These are phyloP conservation scores for Drosophila paramelanica DNA, from an alignment of 2,888 invertebrate species.

Conservation along the genomic window DNA sequence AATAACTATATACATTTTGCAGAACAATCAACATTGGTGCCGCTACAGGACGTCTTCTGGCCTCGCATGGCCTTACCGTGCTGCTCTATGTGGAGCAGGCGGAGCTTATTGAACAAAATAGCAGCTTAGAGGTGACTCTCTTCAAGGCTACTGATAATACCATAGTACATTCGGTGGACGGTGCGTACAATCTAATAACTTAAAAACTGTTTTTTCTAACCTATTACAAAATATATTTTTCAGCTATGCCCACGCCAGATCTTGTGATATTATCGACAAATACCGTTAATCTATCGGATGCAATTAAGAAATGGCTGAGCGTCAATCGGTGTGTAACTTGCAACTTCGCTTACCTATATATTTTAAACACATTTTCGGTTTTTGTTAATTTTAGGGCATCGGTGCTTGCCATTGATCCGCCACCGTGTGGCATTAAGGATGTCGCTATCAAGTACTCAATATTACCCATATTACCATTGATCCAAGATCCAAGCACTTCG, in stretches of 20 bases:
- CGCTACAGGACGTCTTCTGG: conserved; percentile 91
- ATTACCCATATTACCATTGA: conserved; percentile 89
- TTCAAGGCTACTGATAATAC: conserved; percentile 89
- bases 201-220: neutral
- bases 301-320: conserved; percentile 89
- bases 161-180: conserved; percentile 86
- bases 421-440: conserved; percentile 88
- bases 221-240: conserved; percentile 12
- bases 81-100: conserved; percentile 87
- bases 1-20: neutral
- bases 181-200: conserved; percentile 55
- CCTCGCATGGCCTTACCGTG: conserved; percentile 92
- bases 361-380: neutral
- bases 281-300: conserved; percentile 84
- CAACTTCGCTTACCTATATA: neutral
- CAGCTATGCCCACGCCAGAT: conserved; percentile 85
- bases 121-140: conserved; percentile 87
- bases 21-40: conserved; percentile 88
- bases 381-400: conserved; percentile 86
- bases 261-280: conserved; percentile 85
- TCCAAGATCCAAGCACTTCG: conserved; percentile 62
- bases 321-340: conserved; percentile 85
- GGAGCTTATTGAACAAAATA: conserved; percentile 85
- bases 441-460: conserved; percentile 89
- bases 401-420: conserved; percentile 91